These are phyloP conservation scores for Leptinotarsa texana DNA, from an alignment of 1,140 invertebrate species.

Conservation along the genomic window DNA sequence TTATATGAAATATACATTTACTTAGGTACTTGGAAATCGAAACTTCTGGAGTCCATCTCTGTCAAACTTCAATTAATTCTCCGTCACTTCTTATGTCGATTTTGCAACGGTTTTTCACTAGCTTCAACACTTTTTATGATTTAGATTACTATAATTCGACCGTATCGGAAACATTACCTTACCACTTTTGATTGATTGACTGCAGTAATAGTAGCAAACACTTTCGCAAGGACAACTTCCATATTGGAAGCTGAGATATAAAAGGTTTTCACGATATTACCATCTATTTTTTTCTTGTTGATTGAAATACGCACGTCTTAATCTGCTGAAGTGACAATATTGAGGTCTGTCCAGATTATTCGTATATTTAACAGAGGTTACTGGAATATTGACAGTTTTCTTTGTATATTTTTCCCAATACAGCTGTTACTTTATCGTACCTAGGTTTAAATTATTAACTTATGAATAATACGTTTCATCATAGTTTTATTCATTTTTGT, in stretches of 20 bases:
- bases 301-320: background rate
- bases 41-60: too few species aligned
- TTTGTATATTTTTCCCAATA: too few species aligned
- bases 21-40: too few species aligned
- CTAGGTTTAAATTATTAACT: too few species aligned
- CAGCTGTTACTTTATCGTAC: too few species aligned
- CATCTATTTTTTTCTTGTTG: background rate
- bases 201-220: slow-evolving; percentile 6
- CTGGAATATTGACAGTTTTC: too few species aligned
- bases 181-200: slow-evolving; percentile 12
- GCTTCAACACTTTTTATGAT: slow-evolving; percentile 1
- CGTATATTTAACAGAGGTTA: too few species aligned
- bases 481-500: too few species aligned
- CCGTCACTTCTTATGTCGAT: background rate
- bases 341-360: too few species aligned
- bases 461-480: too few species aligned
- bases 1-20: too few species aligned
- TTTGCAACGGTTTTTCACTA: slow-evolving; percentile 4
- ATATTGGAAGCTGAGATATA: background rate
- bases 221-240: slow-evolving; percentile 2
- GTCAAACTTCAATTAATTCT: background rate
- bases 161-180: slow-evolving; percentile 12
- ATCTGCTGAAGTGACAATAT: background rate
- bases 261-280: slow-evolving; percentile 9
- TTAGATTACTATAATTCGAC: slow-evolving; percentile 6